Evolutionary conservation across 2,888 invertebrate species (phyloP).

Genomic region (Mesorhabditis belari): DNA sequence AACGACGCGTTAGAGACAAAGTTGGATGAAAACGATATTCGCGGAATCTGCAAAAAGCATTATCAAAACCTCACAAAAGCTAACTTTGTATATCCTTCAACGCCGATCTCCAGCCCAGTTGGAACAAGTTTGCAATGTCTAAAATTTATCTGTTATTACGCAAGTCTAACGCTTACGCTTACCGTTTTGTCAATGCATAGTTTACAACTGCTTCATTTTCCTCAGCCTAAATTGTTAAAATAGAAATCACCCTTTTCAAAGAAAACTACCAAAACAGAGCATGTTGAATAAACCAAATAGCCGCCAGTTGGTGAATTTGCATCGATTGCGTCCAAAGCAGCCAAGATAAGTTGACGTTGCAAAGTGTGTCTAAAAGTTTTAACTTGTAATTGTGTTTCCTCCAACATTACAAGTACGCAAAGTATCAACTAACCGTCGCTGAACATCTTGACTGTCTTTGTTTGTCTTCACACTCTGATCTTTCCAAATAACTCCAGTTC

Average conservation of each 20-base stretch:
- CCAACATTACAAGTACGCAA: constrained; percentile 54
- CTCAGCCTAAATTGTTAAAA: constrained; percentile 72
- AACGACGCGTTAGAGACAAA: constrained; percentile 76
- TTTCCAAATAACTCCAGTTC: constrained; percentile 92
- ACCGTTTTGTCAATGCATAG: constrained; percentile 85
- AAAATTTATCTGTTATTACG: no score
- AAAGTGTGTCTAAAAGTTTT: constrained; percentile 61
- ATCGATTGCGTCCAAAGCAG: constrained; percentile 93
- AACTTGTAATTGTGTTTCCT: no score
- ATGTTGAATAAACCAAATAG: constrained; percentile 94
- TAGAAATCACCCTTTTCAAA: no score
- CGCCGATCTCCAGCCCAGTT: constrained; percentile 88
- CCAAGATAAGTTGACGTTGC: constrained; percentile 81
- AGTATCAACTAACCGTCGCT: constrained; percentile 15
- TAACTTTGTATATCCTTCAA: constrained; percentile 82
- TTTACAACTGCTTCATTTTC: constrained; percentile 97
- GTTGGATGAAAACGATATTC: constrained; percentile 75
- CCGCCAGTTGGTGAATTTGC: constrained; percentile 86
- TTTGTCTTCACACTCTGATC: constrained; percentile 90
- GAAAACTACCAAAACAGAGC: constrained; percentile 72
- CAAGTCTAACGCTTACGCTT: no score
- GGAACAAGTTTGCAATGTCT: constrained; percentile 80
- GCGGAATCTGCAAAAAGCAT: constrained; percentile 54
- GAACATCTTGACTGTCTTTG: constrained; percentile 59
- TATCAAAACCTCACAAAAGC: constrained; percentile 4